Base-by-base conservation (phyloP, 1,140 invertebrate species). In the Bombus fervidus region DNA sequence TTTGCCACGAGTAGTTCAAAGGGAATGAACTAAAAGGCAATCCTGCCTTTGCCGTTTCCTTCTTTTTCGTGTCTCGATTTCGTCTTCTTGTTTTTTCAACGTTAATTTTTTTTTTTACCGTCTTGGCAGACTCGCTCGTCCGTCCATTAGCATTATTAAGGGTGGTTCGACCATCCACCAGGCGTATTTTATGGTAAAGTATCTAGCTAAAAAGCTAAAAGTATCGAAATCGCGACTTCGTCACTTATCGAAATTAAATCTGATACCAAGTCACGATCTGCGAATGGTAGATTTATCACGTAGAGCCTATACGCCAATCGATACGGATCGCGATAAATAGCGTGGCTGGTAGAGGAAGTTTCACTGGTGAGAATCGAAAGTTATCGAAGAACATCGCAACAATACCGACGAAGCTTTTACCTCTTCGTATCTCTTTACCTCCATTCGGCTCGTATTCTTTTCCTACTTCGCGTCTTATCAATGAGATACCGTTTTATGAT, bases 81-180 rank as follows among this genome's bases (percentile, higher is more conserved):
- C 57, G 28, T 12, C 41, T 64, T 31, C 25, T 43, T 64, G 37
- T 78, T 78, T 59, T 62, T 22, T 39, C 39, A 25, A 78, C 57
- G 34, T 39, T 39, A 4, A 39, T 64, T 64, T 18, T 15, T 64
- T 31, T 18, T 9, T 12, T 3, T 2, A 1, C 75, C 34, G 0
- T 28, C 37, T 78, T 78, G 75, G 75, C 75, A 78, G 22, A 18
- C 13, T 12, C n/a, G 13, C 53, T 76, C 74, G 74, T 28, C 57
- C 39, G 18, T 78, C 75, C 75, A 78, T 78, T 78, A 78, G 75
- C 57, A 41, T 78, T 78, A 78, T 78, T 78, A 64, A 64, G 37
- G 59, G 15, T 43, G 57, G 59, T 31, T 62, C 34, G 8, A 18
- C 25, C n/a, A 6, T 25, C 31, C 13, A 9, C 2, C 2, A 31